Base-by-base conservation (phyloP, 2,113 vertebrate genomes). In the Setophaga petechia region DNA sequence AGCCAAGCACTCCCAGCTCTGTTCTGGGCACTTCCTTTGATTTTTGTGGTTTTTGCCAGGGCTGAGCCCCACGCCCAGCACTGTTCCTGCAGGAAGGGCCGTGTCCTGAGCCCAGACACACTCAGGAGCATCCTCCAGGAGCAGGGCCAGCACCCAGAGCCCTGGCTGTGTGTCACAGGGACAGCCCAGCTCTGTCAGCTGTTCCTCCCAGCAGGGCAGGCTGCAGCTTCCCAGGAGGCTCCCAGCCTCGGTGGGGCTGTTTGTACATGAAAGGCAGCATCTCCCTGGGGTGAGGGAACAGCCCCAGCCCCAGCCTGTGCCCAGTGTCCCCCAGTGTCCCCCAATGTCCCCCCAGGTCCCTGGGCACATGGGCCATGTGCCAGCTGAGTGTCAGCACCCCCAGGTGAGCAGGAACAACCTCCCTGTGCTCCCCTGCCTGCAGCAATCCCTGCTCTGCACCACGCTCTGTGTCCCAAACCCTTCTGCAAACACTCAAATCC, bases 51-150 rank as follows among this genome's bases (percentile, higher is more conserved):
- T 9, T 51, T 27, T 8, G 15, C 12, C 44, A 37, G 37, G 37
- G 37, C 37, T 37, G 37, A 57, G 82, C 46, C 85, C 54, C 83
- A 79, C 86, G 4, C 71, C 86, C 66, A 31, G 22, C 0, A 11
- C 71, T 31, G 30, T 11, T 94, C 91, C 93, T 23, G 83, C 43
- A 93, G 93, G 86, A 90, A 93, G 93, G 91, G 93, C 91, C 12
- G 71, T 5, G 51, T 30, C 91, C 85, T 68, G 78, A 86, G 47
- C 83, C 80, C 73, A 54, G 83, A 19, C 73, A 58, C 62, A 31
- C 58, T 57, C 14, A 0, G 43, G 23, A 69, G 35, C 9, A 10
- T 47, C 84, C 71, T 28, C 10, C 3, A 35, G 71, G 62, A 37
- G 37, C 37, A 37, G 8, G 9, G 37, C 37, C 37, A 83, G 18